Evolutionary conservation across 1,140 invertebrate genomes (phyloP).

Genomic region (Teleopsis dalmanni): DNA sequence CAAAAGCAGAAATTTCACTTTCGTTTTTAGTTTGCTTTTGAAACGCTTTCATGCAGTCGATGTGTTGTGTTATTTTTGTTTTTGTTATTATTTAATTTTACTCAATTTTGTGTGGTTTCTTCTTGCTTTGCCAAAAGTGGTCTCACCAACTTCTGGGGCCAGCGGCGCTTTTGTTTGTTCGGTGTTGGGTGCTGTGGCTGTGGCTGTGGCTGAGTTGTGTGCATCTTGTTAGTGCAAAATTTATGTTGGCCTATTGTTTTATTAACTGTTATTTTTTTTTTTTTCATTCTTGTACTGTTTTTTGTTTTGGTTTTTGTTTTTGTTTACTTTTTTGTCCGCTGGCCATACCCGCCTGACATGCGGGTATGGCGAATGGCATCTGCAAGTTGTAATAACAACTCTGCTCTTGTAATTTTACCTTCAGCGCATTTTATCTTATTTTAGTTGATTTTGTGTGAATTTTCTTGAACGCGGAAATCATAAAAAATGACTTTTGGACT

Average conservation of each 20-base stretch:
- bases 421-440: no score
- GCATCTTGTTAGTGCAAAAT: no score
- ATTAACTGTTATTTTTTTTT: background rate
- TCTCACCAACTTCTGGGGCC: background rate
- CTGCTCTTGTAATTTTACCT: no score
- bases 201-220: background rate
- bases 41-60: background rate
- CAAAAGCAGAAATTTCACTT: constrained; percentile 41
- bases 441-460: no score
- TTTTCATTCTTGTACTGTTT: background rate
- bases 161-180: background rate
- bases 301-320: background rate
- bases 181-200: background rate
- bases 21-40: constrained; percentile 31
- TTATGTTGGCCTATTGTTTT: background rate
- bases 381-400: no score
- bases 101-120: background rate
- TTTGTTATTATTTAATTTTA: background rate
- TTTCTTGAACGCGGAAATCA: no score
- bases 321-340: background rate
- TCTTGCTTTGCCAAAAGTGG: constrained; percentile 4
- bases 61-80: background rate
- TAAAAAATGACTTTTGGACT: no score
- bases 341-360: no score
- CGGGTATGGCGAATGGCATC: no score